Percentiles rank a stretch among this genome's conserved stretches.
Evolutionary conservation across 2,888 invertebrate species (phyloP).

Genomic region (Embidobia sp.): DNA sequence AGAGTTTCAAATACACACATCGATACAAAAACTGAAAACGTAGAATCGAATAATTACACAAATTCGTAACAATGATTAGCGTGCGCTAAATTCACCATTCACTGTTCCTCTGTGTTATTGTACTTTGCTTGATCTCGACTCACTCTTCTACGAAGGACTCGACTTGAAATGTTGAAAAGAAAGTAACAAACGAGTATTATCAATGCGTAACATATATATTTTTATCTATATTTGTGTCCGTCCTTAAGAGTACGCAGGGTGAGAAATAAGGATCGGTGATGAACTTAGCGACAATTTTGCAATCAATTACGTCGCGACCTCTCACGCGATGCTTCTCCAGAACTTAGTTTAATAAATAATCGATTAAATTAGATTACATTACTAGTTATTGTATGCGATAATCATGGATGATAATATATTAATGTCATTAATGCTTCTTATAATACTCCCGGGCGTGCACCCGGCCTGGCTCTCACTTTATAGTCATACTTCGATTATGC

Average conservation of each 20-base stretch:
- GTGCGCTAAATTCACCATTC: slow-evolving; percentile 47
- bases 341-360: slow-evolving; percentile 82
- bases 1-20: slow-evolving; percentile 54
- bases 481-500: slow-evolving; percentile 59
- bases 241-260: slow-evolving; percentile 71
- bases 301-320: slow-evolving; percentile 74
- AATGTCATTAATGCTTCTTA: slow-evolving; percentile 82
- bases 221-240: slow-evolving; percentile 66
- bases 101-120: slow-evolving; percentile 60
- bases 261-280: slow-evolving; percentile 69
- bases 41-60: slow-evolving; percentile 49
- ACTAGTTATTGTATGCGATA: slow-evolving; percentile 80
- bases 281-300: slow-evolving; percentile 75
- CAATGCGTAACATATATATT: slow-evolving; percentile 68
- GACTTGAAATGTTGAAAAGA: slow-evolving; percentile 40
- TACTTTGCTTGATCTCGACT: slow-evolving; percentile 66
- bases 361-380: slow-evolving; percentile 81
- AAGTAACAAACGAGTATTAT: slow-evolving; percentile 72
- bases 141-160: slow-evolving; percentile 28
- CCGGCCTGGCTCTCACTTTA: slow-evolving; percentile 63
- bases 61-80: slow-evolving; percentile 53
- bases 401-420: slow-evolving; percentile 81
- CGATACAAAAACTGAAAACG: slow-evolving; percentile 53
- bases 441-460: slow-evolving; percentile 78
- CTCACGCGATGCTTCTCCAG: slow-evolving; percentile 76